A percentile compares a stretch with the other conserved stretches of the same genome.
Evolutionary conservation across 2,797 vertebrate species (phyloP).

Genomic region (Poeciliopsis gracilis): DNA sequence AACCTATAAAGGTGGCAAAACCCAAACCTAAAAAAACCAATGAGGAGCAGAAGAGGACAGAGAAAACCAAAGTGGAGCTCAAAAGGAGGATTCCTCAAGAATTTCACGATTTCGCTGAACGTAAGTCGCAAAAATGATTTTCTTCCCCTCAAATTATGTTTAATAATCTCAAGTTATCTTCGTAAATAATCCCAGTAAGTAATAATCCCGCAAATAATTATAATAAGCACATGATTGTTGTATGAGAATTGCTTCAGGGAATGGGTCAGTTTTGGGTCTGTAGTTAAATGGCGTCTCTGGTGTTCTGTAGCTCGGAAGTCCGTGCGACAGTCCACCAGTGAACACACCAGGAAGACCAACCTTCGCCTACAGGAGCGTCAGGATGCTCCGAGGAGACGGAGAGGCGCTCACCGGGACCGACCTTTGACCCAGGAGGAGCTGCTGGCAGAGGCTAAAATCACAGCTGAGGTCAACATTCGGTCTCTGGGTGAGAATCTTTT

Average conservation of each 20-base stretch:
- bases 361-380: constrained; percentile 92
- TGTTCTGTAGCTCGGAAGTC: constrained; percentile 86
- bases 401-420: constrained; percentile 87
- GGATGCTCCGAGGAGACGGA: constrained; percentile 89
- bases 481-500: constrained; percentile 84
- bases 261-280: too few species aligned
- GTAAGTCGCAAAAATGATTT: constrained; percentile 67
- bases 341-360: constrained; percentile 93
- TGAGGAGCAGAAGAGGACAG: constrained; percentile 77
- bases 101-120: constrained; percentile 86
- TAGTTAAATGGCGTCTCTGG: neutral
- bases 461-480: constrained; percentile 91
- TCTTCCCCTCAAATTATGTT: neutral
- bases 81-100: constrained; percentile 82
- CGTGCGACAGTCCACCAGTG: constrained; percentile 95
- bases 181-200: neutral
- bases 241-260: neutral
- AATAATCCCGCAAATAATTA: neutral
- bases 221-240: neutral
- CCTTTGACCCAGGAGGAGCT: constrained; percentile 94
- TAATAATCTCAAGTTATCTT: neutral
- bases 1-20: constrained; percentile 89
- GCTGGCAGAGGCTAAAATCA: constrained; percentile 92
- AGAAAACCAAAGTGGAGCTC: constrained; percentile 84
- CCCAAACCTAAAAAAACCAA: constrained; percentile 87